Conservation (phyloP, 2,888 invertebrate genomes). For the Odontothrips loti region DNA sequence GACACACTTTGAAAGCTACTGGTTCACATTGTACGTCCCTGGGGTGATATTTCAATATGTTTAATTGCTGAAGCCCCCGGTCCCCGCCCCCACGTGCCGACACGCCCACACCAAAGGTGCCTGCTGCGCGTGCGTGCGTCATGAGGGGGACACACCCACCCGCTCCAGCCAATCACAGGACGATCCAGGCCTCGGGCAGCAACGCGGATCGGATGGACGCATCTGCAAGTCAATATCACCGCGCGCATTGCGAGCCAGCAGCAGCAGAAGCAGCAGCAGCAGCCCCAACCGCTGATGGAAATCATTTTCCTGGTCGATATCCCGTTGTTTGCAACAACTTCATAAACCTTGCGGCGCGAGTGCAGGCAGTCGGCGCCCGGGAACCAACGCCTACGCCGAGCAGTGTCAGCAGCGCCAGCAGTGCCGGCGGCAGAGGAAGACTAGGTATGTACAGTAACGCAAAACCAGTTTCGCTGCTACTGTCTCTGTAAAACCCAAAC, state of each 20-base stretch:
- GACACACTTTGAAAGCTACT: too few relatives aligned
- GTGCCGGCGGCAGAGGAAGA: neutral
- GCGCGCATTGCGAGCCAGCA: neutral
- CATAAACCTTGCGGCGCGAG: neutral
- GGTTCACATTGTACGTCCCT: too few relatives aligned
- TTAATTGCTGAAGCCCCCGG: neutral
- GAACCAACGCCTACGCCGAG: neutral
- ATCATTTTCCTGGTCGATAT: conserved; percentile 2
- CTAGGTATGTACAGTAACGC: neutral
- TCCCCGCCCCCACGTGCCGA: neutral
- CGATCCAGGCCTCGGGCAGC: too few relatives aligned
- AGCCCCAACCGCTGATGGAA: neutral
- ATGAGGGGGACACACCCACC: too few relatives aligned
- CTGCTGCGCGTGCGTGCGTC: too few relatives aligned
- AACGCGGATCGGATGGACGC: neutral
- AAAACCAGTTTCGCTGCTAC: neutral
- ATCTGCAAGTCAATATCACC: neutral
- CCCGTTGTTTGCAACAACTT: neutral
- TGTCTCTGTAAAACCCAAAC: neutral
- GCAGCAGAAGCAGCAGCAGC: neutral
- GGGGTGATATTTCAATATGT: too few relatives aligned
- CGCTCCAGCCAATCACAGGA: too few relatives aligned
- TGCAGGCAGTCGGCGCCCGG: neutral
- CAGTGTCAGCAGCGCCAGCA: neutral
- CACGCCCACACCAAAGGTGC: neutral